Conservation (phyloP, 2,113 vertebrate genomes). For the Jacana jacana region DNA sequence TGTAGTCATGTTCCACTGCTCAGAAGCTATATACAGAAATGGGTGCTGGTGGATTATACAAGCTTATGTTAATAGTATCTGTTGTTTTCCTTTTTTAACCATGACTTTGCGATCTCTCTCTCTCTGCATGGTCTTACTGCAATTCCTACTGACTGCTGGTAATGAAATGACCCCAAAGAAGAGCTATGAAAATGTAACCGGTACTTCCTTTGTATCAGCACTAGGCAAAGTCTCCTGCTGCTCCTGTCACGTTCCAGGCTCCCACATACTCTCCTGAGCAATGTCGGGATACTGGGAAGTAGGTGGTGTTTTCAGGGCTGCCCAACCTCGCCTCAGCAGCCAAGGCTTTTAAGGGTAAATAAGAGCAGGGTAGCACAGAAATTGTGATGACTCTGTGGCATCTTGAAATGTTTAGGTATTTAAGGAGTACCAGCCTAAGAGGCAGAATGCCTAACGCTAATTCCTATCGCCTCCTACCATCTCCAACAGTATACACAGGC, state of each 20-base stretch:
- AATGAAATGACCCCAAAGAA: not conserved
- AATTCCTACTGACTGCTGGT: not conserved
- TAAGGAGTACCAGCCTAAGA: not conserved
- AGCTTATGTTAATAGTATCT: not conserved
- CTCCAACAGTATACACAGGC: not conserved
- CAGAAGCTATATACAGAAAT: not conserved
- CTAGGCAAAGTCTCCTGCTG: not conserved
- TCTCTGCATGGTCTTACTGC: not conserved
- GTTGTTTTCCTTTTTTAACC: not conserved
- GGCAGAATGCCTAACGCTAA: not conserved
- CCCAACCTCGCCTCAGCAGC: not conserved
- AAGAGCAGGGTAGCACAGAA: not conserved
- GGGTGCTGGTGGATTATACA: not conserved
- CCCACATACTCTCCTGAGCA: not conserved
- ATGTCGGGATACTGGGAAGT: not conserved
- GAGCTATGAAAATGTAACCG: not conserved
- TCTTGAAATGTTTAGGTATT: not conserved
- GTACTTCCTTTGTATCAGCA: not conserved
- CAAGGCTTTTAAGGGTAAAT: not conserved
- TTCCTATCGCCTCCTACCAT: accelerated
- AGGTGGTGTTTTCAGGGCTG: not conserved
- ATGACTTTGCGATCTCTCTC: not conserved
- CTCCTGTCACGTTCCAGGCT: not conserved
- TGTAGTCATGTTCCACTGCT: not conserved
- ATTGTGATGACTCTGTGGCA: not conserved